Evolutionary conservation across 1,140 invertebrate species (phyloP).

Genomic region (Notospermus geniculatus): DNA sequence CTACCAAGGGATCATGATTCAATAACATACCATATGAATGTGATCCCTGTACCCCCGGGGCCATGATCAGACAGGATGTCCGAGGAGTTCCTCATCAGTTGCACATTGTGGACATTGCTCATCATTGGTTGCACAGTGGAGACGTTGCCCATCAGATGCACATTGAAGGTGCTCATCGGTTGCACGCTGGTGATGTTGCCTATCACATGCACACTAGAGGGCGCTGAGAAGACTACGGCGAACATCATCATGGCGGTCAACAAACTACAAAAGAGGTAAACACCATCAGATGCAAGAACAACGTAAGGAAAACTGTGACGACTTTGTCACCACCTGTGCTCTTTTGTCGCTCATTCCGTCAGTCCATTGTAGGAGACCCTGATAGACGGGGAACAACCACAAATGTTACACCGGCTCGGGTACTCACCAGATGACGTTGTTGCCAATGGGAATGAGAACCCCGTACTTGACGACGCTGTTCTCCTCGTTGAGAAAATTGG

Average conservation of each 20-base stretch:
- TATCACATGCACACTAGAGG: too few relatives aligned
- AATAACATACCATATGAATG: slow-evolving; percentile 50
- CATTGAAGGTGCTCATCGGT: too few relatives aligned
- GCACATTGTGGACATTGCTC: slow-evolving; percentile 31
- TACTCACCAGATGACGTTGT: slow-evolving; percentile 45
- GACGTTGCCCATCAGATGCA: too few relatives aligned
- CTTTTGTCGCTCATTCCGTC: too few relatives aligned
- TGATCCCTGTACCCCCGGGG: slow-evolving; percentile 38
- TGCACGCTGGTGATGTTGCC: too few relatives aligned
- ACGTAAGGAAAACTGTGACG: too few relatives aligned
- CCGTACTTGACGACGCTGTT: slow-evolving; percentile 45
- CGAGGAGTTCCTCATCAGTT: too few relatives aligned
- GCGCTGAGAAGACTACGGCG: slow-evolving; percentile 34
- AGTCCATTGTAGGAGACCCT: too few relatives aligned
- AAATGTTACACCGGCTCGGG: background rate
- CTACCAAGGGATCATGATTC: too few relatives aligned
- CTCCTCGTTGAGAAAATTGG: slow-evolving; percentile 39
- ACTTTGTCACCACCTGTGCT: too few relatives aligned
- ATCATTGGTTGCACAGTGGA: slow-evolving; percentile 16
- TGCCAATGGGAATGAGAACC: slow-evolving; percentile 34
- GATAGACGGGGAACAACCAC: too few relatives aligned
- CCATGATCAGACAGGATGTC: slow-evolving; percentile 33
- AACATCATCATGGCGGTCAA: slow-evolving; percentile 38
- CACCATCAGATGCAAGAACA: background rate
- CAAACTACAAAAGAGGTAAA: slow-evolving; percentile 38